A percentile compares a stretch with the other conserved stretches of the same genome.
phyloP scores from a whole-genome alignment of 2,797 vertebrate species.

The Ateles fusciceps region DNA sequence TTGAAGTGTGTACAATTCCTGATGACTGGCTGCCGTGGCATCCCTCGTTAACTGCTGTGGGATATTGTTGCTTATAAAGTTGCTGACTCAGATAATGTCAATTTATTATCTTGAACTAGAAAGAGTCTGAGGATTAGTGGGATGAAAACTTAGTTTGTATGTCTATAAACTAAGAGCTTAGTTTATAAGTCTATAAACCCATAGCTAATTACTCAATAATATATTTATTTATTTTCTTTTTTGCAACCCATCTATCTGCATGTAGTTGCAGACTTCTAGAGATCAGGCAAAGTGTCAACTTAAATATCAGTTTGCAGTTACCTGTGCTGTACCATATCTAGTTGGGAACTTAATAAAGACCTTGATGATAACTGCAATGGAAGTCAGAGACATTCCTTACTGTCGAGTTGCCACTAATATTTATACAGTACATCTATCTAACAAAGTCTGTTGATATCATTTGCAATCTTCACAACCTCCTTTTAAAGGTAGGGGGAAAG shows the following conservation, averaged over 20 bases:
- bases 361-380: neutral
- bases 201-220: neutral
- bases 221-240: neutral
- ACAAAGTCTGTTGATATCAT: neutral
- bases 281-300: neutral
- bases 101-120: neutral
- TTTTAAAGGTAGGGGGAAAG: conserved; percentile 34
- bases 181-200: neutral
- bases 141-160: neutral
- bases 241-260: neutral
- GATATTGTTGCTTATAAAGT: neutral
- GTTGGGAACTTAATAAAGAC: conserved; percentile 17
- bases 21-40: neutral
- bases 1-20: neutral
- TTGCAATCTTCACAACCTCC: neutral
- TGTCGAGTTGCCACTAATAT: neutral
- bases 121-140: neutral
- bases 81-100: neutral
- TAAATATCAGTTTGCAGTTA: conserved; percentile 18
- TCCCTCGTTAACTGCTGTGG: neutral
- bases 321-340: neutral
- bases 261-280: conserved; percentile 44
- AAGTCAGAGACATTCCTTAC: conserved; percentile 7
- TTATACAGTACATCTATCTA: neutral
- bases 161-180: neutral